Percentiles rank a stretch among this genome's conserved stretches.
Conservation (phyloP, 1,140 invertebrate genomes). For the Megalopta genalis region DNA sequence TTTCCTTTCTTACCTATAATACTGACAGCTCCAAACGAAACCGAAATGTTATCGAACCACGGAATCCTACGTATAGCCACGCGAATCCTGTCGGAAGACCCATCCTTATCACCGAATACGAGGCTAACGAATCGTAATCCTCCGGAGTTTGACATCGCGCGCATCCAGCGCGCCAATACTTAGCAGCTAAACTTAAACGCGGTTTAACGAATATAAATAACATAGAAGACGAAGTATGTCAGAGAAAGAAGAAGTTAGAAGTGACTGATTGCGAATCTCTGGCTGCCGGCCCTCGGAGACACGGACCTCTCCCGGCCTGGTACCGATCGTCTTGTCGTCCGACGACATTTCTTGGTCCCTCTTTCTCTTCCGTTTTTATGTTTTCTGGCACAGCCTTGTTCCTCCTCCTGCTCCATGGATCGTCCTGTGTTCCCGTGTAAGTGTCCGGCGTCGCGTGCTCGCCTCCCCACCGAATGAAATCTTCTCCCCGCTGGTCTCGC, state of each 20-base stretch:
- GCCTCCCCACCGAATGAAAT: no score
- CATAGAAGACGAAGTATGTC: slow-evolving; percentile 46
- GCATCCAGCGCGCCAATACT: slow-evolving; percentile 52
- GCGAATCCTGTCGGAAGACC: slow-evolving; percentile 42
- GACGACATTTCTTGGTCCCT: slow-evolving; percentile 44
- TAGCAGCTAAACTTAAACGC: slow-evolving; percentile 42
- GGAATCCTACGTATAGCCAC: no score
- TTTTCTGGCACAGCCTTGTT: slow-evolving; percentile 55
- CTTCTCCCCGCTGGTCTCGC: no score
- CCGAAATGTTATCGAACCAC: background rate
- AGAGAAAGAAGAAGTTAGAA: slow-evolving; percentile 55
- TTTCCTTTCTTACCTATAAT: slow-evolving; percentile 58
- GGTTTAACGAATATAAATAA: slow-evolving; percentile 57
- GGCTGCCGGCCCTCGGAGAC: slow-evolving; percentile 20
- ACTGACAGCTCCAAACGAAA: slow-evolving; percentile 53
- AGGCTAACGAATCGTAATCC: slow-evolving; percentile 6
- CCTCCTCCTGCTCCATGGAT: slow-evolving; percentile 20
- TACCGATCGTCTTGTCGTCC: background rate
- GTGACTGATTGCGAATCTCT: slow-evolving; percentile 42
- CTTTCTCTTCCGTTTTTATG: slow-evolving; percentile 41
- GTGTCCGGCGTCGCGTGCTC: no score
- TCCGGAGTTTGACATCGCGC: slow-evolving; percentile 4
- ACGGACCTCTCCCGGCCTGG: background rate
- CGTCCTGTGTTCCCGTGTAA: background rate
- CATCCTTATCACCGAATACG: background rate